phyloP scores from a whole-genome alignment of 2,888 invertebrate genomes.

The Metellina segmentata region DNA sequence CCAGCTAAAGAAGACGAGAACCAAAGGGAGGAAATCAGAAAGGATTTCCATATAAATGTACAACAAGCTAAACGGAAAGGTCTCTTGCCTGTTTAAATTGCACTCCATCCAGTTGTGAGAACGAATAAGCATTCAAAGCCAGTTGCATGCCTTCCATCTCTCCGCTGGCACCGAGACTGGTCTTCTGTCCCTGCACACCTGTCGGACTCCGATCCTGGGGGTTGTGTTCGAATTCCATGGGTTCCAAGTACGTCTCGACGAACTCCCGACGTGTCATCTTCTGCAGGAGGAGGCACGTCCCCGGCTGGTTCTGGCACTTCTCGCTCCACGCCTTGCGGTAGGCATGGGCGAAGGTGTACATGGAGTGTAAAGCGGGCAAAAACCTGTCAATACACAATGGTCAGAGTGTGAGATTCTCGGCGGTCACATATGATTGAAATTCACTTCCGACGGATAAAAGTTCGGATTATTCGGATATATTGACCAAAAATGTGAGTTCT shows the following conservation, averaged over 20 bases:
- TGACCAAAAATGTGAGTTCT: too few species aligned
- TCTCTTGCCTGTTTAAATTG: slow-evolving; percentile 59
- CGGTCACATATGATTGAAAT: too few species aligned
- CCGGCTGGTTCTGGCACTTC: slow-evolving; percentile 78
- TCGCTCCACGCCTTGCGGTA: slow-evolving; percentile 79
- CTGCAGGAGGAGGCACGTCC: slow-evolving; percentile 78
- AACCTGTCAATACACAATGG: slow-evolving; percentile 51
- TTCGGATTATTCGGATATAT: too few species aligned
- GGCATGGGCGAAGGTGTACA: slow-evolving; percentile 79
- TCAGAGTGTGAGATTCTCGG: too few species aligned
- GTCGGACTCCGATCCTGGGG: slow-evolving; percentile 77
- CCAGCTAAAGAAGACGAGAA: too few species aligned
- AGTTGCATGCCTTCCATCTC: slow-evolving; percentile 75
- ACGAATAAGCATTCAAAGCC: slow-evolving; percentile 66
- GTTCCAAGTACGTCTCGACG: slow-evolving; percentile 77
- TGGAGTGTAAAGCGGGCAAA: slow-evolving; percentile 78
- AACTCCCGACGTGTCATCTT: slow-evolving; percentile 79
- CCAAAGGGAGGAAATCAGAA: not conserved
- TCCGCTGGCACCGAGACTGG: slow-evolving; percentile 78
- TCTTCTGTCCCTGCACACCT: slow-evolving; percentile 78
- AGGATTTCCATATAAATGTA: not conserved
- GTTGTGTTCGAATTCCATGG: slow-evolving; percentile 78
- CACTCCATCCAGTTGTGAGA: slow-evolving; percentile 43
- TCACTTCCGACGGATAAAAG: too few species aligned
- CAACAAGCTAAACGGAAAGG: too few species aligned